Conservation (phyloP, 2,888 invertebrate genomes). For the Tipula lateralis region DNA sequence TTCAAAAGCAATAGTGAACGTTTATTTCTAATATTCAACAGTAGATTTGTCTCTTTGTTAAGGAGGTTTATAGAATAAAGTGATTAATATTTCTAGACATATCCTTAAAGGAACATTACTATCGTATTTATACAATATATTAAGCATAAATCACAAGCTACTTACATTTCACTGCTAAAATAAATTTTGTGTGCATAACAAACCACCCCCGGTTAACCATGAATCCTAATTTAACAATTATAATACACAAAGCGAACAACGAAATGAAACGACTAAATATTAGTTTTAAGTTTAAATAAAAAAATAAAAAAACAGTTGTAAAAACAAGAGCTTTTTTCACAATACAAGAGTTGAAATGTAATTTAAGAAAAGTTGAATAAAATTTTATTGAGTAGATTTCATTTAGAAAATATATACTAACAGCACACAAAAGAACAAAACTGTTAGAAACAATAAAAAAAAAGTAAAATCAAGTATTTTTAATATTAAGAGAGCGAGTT, state of each 20-base stretch:
- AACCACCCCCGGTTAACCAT: not conserved
- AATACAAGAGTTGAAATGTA: not conserved
- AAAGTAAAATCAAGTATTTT: not conserved
- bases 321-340: not conserved
- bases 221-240: not conserved
- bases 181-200: not conserved
- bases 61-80: no score
- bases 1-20: no score
- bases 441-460: not conserved
- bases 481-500: not conserved
- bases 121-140: no score
- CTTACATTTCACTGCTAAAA: no score
- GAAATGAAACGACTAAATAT: not conserved
- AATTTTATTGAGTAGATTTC: not conserved
- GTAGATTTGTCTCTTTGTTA: no score
- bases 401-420: not conserved
- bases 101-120: no score
- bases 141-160: no score
- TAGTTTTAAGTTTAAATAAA: not conserved
- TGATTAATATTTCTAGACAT: no score
- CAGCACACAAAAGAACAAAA: not conserved
- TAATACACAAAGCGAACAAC: not conserved
- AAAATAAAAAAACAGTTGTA: not conserved
- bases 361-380: not conserved
- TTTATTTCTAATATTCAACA: no score